These are phyloP conservation scores for Drusus annulatus DNA, from an alignment of 1,140 invertebrate genomes.

Conservation along the genomic window DNA sequence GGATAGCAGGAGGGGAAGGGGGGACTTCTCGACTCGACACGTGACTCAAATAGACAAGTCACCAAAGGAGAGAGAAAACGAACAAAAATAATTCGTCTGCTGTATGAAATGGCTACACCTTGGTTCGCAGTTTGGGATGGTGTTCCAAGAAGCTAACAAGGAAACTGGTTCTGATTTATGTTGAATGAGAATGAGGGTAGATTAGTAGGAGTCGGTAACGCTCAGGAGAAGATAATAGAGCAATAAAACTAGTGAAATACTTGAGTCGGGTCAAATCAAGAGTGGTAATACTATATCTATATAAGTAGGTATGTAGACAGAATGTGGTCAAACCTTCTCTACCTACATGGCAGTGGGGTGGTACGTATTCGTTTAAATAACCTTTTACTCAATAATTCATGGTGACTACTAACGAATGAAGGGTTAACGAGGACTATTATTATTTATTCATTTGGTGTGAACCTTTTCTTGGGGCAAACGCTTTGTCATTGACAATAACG, in stretches of 20 bases:
- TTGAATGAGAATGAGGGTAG: neutral
- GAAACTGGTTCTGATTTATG: slow-evolving; percentile 4
- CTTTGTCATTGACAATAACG: no score
- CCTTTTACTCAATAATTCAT: neutral
- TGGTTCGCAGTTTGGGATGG: neutral
- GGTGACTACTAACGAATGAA: no score
- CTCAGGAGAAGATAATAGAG: neutral
- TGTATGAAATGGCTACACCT: neutral
- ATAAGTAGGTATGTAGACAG: no score
- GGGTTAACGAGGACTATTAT: no score
- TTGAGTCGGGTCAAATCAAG: neutral
- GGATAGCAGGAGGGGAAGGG: neutral
- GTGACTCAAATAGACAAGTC: slow-evolving; percentile 31
- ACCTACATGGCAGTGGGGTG: neutral
- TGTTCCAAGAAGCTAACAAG: neutral
- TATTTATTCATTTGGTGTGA: no score
- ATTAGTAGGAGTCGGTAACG: neutral
- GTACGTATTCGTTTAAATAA: neutral
- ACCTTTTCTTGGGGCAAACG: no score
- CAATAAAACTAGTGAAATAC: neutral
- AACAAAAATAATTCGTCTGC: neutral
- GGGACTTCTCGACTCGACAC: neutral
- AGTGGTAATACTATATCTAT: neutral
- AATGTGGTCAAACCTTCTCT: neutral
- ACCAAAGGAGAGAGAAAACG: slow-evolving; percentile 2